Evolutionary conservation across 2,888 invertebrate genomes (phyloP).

Genomic region (Scaptodrosophila latifasciaeformis): DNA sequence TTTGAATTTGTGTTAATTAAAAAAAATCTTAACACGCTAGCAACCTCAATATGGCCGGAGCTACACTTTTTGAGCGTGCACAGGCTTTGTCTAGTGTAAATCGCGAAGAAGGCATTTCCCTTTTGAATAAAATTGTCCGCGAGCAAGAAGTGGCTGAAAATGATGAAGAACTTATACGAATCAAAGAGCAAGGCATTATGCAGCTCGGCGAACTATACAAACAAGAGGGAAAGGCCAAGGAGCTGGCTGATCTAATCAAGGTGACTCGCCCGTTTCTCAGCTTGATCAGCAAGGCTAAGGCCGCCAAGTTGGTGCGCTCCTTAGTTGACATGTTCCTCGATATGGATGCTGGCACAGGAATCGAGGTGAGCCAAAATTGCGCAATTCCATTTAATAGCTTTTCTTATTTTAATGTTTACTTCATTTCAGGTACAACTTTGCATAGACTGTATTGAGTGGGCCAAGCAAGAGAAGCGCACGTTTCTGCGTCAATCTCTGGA

Average conservation of each 20-base stretch:
- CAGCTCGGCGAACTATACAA: slow-evolving; percentile 94
- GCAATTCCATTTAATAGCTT: background rate
- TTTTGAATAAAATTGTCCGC: slow-evolving; percentile 85
- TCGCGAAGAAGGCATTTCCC: slow-evolving; percentile 84
- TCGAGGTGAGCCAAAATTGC: slow-evolving; percentile 79
- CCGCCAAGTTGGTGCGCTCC: slow-evolving; percentile 97
- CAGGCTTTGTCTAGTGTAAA: slow-evolving; percentile 84
- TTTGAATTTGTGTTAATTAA: too few species aligned
- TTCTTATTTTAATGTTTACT: background rate
- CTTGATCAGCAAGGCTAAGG: slow-evolving; percentile 98
- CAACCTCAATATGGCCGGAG: slow-evolving; percentile 84
- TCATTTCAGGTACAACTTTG: slow-evolving; percentile 83
- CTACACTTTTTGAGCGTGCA: slow-evolving; percentile 91
- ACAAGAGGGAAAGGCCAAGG: slow-evolving; percentile 94
- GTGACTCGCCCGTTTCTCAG: slow-evolving; percentile 96
- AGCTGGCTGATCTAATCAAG: slow-evolving; percentile 93
- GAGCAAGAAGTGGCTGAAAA: slow-evolving; percentile 85
- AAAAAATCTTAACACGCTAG: slow-evolving; percentile 32
- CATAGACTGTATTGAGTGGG: slow-evolving; percentile 99
- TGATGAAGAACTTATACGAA: slow-evolving; percentile 92
- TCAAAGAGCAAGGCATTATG: slow-evolving; percentile 94
- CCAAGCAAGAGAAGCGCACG: slow-evolving; percentile 96
- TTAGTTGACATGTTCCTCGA: slow-evolving; percentile 98
- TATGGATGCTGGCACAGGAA: slow-evolving; percentile 96
- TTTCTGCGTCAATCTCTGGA: slow-evolving; percentile 97